Conservation (phyloP, 2,797 vertebrate genomes). For the Champsocephalus gunnari region DNA sequence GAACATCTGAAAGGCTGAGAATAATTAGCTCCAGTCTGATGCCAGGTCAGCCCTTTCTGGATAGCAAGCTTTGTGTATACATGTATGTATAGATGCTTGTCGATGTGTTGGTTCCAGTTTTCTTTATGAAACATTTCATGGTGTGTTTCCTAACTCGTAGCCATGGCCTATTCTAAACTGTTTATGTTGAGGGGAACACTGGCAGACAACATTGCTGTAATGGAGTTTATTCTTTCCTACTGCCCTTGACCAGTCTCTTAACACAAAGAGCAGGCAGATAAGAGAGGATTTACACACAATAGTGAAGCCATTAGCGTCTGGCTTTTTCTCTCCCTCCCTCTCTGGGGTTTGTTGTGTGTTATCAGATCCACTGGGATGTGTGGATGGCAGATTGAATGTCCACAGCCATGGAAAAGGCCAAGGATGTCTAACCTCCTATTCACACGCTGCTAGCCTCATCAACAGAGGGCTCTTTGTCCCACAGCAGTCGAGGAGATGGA, state of each 20-base stretch:
- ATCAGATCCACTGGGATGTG: slow-evolving; percentile 83
- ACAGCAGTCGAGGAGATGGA: slow-evolving; percentile 78
- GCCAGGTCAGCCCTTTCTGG: slow-evolving; percentile 59
- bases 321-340: slow-evolving; percentile 63
- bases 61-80: slow-evolving; percentile 18
- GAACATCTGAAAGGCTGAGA: slow-evolving; percentile 62
- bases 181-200: slow-evolving; percentile 53
- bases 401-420: slow-evolving; percentile 78
- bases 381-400: slow-evolving; percentile 84
- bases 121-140: slow-evolving; percentile 13
- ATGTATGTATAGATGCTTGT: not conserved
- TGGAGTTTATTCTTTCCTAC: slow-evolving; percentile 66
- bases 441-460: slow-evolving; percentile 80
- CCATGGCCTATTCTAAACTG: slow-evolving; percentile 31
- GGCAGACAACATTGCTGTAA: slow-evolving; percentile 56
- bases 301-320: slow-evolving; percentile 80
- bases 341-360: slow-evolving; percentile 79
- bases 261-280: slow-evolving; percentile 79
- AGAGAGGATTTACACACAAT: slow-evolving; percentile 85
- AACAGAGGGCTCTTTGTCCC: slow-evolving; percentile 81
- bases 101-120: not conserved
- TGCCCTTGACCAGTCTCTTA: slow-evolving; percentile 83
- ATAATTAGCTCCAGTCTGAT: slow-evolving; percentile 68
- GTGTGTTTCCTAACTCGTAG: no score
- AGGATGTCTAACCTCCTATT: slow-evolving; percentile 82